Base-by-base conservation (phyloP, 2,113 vertebrate species). In the Arvicanthis niloticus region DNA sequence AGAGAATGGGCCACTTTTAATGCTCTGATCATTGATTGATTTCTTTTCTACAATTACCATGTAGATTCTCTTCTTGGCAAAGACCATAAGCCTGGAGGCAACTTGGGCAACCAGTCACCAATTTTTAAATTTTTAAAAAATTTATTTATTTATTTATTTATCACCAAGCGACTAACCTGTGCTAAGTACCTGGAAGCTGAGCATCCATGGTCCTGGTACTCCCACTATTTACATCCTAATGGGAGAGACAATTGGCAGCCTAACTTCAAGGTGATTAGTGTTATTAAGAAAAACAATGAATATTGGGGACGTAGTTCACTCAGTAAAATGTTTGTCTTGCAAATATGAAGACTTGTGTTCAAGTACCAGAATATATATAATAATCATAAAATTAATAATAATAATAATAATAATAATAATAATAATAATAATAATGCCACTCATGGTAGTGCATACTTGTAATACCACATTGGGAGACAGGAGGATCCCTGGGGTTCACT, bases 11-110 rank as follows among this genome's bases (percentile, higher is more conserved):
- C 24, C 48, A 40, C 48, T 48, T 42, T 31, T 75, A 87, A 60
- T 42, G 81, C 31, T 58, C 21, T 7, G 15, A 82, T 26, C 56
- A 19, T 31, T 40, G 40, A 89, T 10, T 67, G 42, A 88, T 93
- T 93, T 82, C 67, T 88, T 96, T 90, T 73, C 93, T 90, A 56
- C 31, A 65, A 84, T 90, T 65, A 19, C 15, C 17, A 91, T 4
- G 3, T 56, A 42, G 68, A 84, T 82, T 97, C 58, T 88, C 67
- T 92, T 77, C 37, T 91, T 42, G 53, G 72, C 1, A 56, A 89
- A 91, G 85, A 68, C 26, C n/a, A 84, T 26, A 65, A 91, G 80
- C 15, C 11, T 2, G 58, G 58, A 91, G 70, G 53, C 11, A 56
- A 13, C 58, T 40, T 85, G 75, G 89, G 86, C 15, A 34, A 22